Evolutionary conservation across 2,797 vertebrate species (phyloP).

Genomic region (Siniperca scherzeri): DNA sequence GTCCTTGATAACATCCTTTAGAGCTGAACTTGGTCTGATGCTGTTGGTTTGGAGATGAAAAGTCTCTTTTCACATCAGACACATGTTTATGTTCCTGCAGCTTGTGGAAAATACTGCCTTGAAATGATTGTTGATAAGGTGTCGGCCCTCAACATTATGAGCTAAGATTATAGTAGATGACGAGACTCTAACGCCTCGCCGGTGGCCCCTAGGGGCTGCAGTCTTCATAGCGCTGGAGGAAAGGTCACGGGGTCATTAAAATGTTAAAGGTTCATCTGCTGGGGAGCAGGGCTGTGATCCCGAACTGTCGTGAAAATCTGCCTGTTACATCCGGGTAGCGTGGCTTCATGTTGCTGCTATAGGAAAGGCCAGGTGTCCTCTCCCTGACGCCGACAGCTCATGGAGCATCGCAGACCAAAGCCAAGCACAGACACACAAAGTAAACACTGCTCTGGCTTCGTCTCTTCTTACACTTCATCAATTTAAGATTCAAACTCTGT

Average conservation of each 20-base stretch:
- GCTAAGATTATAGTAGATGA: background rate
- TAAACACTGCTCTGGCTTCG: too few species aligned
- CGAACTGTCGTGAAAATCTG: too few species aligned
- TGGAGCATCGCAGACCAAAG: too few species aligned
- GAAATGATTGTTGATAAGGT: background rate
- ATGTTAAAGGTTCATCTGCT: background rate
- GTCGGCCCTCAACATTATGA: background rate
- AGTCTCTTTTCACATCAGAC: conserved; percentile 25
- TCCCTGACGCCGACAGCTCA: too few species aligned
- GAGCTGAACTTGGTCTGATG: conserved; percentile 6
- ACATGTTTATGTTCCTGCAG: background rate
- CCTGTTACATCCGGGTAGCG: too few species aligned
- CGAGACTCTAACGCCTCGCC: background rate
- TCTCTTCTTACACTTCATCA: too few species aligned
- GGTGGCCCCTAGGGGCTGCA: background rate
- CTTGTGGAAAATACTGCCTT: background rate
- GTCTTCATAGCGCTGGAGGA: background rate
- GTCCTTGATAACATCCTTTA: conserved; percentile 58
- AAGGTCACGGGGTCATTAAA: background rate
- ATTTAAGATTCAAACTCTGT: background rate
- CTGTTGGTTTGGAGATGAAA: conserved; percentile 14
- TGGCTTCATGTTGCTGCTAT: too few species aligned
- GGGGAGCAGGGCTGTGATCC: too few species aligned
- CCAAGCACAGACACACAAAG: too few species aligned
- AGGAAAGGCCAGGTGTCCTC: too few species aligned